These are phyloP conservation scores for Passer domesticus DNA, from an alignment of 2,113 vertebrate species.

Conservation along the genomic window DNA sequence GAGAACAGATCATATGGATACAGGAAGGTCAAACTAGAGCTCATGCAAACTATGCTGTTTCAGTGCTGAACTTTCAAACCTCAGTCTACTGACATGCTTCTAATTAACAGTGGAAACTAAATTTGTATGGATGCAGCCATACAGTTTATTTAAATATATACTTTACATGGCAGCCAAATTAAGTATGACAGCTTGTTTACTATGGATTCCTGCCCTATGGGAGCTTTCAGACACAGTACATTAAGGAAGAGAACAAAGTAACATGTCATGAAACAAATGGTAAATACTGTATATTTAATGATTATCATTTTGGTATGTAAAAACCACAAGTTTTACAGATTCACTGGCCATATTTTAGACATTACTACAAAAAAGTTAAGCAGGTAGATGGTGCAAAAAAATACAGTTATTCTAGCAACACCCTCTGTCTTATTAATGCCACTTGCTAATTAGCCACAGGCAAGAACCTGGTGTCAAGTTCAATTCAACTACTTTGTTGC, in stretches of 20 bases:
- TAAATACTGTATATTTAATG: not conserved
- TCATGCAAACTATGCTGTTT: not conserved
- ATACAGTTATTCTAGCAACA: not conserved
- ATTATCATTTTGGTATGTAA: not conserved
- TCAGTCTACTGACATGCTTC: not conserved
- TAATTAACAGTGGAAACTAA: not conserved
- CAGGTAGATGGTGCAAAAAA: not conserved
- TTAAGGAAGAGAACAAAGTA: constrained; percentile 19
- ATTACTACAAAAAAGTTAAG: not conserved
- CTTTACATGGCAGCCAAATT: constrained; percentile 2
- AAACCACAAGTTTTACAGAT: not conserved
- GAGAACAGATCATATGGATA: not conserved
- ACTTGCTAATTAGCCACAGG: not conserved
- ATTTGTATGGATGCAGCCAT: not conserved
- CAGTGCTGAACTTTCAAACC: not conserved
- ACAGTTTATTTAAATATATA: not conserved
- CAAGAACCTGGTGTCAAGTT: not conserved
- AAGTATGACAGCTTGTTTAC: constrained; percentile 45
- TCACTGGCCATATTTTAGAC: not conserved
- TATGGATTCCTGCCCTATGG: not conserved
- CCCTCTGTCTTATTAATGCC: not conserved
- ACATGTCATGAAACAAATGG: not conserved
- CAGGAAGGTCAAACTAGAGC: not conserved
- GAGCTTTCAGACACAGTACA: constrained; percentile 30
- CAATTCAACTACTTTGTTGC: not conserved